phyloP scores from a whole-genome alignment of 1,140 invertebrate species.

The Carposina sasakii region DNA sequence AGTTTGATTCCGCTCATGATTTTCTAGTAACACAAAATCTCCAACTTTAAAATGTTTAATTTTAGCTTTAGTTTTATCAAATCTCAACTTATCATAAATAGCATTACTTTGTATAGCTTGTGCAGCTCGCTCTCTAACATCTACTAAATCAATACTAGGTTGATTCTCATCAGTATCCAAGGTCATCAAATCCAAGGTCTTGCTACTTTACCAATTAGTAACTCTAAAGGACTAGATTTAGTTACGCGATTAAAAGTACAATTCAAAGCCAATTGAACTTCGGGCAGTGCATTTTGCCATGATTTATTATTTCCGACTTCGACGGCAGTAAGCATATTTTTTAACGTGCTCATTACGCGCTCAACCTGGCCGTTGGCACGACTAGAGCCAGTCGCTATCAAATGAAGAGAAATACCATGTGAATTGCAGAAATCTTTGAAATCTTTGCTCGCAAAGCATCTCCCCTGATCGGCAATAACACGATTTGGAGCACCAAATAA shows the following conservation, averaged over 20 bases:
- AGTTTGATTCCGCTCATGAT: conserved; percentile 30
- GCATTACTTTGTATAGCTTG: background rate
- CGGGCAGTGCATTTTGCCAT: conserved; percentile 29
- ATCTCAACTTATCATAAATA: conserved; percentile 25
- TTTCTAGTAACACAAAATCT: conserved; percentile 30
- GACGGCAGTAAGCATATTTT: conserved; percentile 28
- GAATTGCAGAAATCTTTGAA: conserved; percentile 28
- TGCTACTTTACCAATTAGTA: conserved; percentile 31
- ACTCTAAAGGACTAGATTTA: conserved; percentile 27
- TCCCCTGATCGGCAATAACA: background rate
- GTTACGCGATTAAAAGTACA: conserved; percentile 19
- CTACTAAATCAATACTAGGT: background rate
- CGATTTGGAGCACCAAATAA: background rate
- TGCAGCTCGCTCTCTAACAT: background rate
- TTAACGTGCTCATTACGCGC: conserved; percentile 12
- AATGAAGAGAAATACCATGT: conserved; percentile 19
- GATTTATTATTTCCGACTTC: background rate
- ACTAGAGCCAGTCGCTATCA: conserved; percentile 24
- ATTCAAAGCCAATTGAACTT: conserved; percentile 34
- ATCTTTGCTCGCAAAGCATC: conserved; percentile 1
- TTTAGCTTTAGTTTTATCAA: conserved; percentile 31
- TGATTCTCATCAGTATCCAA: conserved; percentile 6
- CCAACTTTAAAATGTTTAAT: conserved; percentile 22
- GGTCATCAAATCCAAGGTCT: conserved; percentile 26
- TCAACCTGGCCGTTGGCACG: conserved; percentile 19